Conservation (phyloP, 2,797 vertebrate genomes). For the Sebastes jordani region DNA sequence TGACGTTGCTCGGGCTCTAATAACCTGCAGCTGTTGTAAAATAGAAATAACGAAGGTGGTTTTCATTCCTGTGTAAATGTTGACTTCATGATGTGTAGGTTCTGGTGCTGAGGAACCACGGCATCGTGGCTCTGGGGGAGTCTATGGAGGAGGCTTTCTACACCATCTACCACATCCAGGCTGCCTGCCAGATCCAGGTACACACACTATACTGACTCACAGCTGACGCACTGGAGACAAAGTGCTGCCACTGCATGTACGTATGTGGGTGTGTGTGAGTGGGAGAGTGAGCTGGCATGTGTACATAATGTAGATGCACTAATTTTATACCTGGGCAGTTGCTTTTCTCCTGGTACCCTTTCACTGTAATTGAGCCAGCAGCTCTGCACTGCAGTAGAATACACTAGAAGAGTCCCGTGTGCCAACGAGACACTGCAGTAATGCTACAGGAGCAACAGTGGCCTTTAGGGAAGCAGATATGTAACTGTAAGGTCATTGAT, state of each 20-base stretch:
- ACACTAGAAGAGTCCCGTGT: background rate
- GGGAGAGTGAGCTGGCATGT: slow-evolving; percentile 1
- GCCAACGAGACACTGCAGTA: slow-evolving; percentile 43
- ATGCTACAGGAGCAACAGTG: slow-evolving; percentile 9
- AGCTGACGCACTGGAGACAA: slow-evolving; percentile 14
- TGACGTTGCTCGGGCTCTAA: background rate
- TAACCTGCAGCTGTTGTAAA: background rate
- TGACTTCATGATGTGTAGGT: slow-evolving; percentile 78
- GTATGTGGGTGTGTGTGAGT: slow-evolving; percentile 12
- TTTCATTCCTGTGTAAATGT: background rate
- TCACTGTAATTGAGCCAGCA: slow-evolving; percentile 27
- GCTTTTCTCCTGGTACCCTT: slow-evolving; percentile 17
- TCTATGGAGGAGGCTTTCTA: slow-evolving; percentile 97
- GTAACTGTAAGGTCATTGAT: background rate
- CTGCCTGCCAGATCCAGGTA: slow-evolving; percentile 97
- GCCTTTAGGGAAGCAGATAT: slow-evolving; percentile 2
- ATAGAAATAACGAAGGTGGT: background rate
- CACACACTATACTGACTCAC: slow-evolving; percentile 3
- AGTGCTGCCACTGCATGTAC: slow-evolving; percentile 11
- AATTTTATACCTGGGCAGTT: slow-evolving; percentile 7
- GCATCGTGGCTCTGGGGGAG: slow-evolving; percentile 93
- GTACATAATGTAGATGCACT: slow-evolving; percentile 11
- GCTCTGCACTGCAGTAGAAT: slow-evolving; percentile 55
- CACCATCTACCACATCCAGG: slow-evolving; percentile 94
- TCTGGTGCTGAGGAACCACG: slow-evolving; percentile 91